These are phyloP conservation scores for Psophia crepitans DNA, from an alignment of 2,113 vertebrate genomes.

Conservation along the genomic window DNA sequence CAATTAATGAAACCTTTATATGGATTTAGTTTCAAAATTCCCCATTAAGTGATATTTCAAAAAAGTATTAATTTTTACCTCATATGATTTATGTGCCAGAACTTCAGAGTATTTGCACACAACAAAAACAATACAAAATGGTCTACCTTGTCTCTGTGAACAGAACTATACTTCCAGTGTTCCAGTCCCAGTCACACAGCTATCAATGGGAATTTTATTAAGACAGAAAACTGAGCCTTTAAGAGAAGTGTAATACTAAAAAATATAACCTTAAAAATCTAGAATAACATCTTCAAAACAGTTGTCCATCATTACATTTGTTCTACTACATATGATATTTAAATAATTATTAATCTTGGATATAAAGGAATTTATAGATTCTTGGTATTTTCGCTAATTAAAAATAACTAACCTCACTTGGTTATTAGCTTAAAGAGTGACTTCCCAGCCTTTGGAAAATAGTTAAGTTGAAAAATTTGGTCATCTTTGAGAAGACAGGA, in stretches of 20 bases:
- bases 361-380: background rate
- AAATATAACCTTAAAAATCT: background rate
- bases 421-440: background rate
- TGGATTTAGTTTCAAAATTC: background rate
- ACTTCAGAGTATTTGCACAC: background rate
- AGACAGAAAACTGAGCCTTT: background rate
- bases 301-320: background rate
- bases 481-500: background rate
- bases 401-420: background rate
- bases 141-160: background rate
- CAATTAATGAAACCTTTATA: background rate
- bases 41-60: background rate
- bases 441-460: background rate
- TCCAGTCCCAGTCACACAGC: background rate
- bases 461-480: background rate
- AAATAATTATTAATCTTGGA: background rate
- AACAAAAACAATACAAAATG: background rate
- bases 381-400: background rate
- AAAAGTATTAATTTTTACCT: background rate
- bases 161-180: background rate
- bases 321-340: background rate
- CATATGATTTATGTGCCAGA: background rate
- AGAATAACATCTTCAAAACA: background rate
- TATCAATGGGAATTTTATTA: background rate
- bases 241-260: background rate